Base-by-base conservation (phyloP, 1,140 invertebrate species). In the Drosophila varians region DNA sequence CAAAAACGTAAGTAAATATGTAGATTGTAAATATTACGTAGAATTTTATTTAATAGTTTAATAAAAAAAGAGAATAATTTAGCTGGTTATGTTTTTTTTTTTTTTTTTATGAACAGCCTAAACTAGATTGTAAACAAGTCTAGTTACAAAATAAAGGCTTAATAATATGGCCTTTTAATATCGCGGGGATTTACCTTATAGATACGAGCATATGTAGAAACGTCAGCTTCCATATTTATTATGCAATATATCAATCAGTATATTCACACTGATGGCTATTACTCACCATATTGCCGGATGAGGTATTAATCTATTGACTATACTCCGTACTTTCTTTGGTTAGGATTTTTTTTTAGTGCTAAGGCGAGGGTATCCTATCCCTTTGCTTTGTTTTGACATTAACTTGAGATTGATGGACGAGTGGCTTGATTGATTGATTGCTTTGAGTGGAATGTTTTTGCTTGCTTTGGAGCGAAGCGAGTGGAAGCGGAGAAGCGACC, bases 1-100 rank as follows among this genome's bases (percentile, higher is more conserved):
- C 51, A 61, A 55, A 11, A 79, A 51, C 55, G 79, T 84, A 60
- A 84, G 79, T 84, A 74, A 12, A 36, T 36, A 36, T 12, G 12
- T 34, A 34, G 31, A 34, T 11, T n/a, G 11, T 34, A 34, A 3
- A 34, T 34, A 4, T 34, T n/a, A n/a, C n/a, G n/a, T n/a, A n/a
- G n/a, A n/a, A 34, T 31, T 31, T 31, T 31, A 31, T 31, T 31
- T 31, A n/a, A n/a, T n/a, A n/a, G n/a, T n/a, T n/a, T n/a, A n/a
- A n/a, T n/a, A n/a, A n/a, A n/a, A n/a, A n/a, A n/a, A n/a, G n/a
- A n/a, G n/a, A n/a, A n/a, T n/a, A n/a, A n/a, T n/a, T n/a, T n/a
- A n/a, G 28, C 21, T 21, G 2, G 21, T 21, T 21, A 21, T 21
- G 7, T 31, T 31, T 31, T 4, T 31, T 31, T 31, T 31, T 7